Conservation (phyloP, 2,797 vertebrate genomes). For the Semaprochilodus insignis region DNA sequence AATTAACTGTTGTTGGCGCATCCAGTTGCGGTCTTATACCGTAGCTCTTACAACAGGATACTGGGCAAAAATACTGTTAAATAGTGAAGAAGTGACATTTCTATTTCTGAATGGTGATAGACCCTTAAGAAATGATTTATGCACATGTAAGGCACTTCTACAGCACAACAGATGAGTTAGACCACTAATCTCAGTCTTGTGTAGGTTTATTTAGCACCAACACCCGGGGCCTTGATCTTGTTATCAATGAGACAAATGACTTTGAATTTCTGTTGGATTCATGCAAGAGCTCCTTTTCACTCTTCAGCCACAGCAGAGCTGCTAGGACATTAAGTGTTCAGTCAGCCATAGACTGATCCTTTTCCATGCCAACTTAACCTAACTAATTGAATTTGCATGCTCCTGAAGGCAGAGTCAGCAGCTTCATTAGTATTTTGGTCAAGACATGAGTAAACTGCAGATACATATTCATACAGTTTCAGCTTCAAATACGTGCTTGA, state of each 20-base stretch:
- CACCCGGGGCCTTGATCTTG: background rate
- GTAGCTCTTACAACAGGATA: conserved; percentile 11
- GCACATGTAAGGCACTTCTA: background rate
- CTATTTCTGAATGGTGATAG: background rate
- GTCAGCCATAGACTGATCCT: background rate
- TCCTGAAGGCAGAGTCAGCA: background rate
- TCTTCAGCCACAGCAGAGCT: background rate
- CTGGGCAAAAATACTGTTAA: background rate
- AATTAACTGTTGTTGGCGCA: conserved; percentile 26
- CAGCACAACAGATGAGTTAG: background rate
- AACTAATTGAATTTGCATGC: conserved; percentile 9
- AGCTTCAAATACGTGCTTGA: background rate
- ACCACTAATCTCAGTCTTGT: background rate
- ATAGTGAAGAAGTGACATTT: background rate
- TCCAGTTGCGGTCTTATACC: background rate
- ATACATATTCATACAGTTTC: background rate
- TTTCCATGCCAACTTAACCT: conserved; percentile 15
- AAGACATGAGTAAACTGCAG: background rate
- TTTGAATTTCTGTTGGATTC: background rate
- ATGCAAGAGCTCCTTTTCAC: background rate
- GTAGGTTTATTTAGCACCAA: background rate
- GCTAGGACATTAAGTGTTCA: conserved; percentile 15
- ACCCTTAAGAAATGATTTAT: background rate
- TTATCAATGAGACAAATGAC: background rate
- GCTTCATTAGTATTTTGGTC: background rate